phyloP scores from a whole-genome alignment of 2,888 invertebrate genomes.

The Halictus ligatus region DNA sequence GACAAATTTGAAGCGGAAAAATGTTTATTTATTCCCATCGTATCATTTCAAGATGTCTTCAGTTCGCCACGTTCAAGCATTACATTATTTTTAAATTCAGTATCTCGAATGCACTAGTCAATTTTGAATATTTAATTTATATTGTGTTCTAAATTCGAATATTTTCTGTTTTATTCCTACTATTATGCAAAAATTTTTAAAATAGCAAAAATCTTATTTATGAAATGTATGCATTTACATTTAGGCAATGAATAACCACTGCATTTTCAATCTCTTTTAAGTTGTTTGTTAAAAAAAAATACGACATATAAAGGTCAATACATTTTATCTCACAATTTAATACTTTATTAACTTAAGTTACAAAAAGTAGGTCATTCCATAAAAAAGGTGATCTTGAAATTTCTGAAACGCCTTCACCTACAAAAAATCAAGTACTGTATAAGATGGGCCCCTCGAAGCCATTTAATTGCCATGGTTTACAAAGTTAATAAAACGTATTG shows the following conservation, averaged over 20 bases:
- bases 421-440: no score
- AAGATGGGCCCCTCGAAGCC: no score
- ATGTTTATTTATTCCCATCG: slow-evolving; percentile 3
- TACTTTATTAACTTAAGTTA: no score
- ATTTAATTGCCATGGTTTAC: no score
- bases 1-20: slow-evolving; percentile 9
- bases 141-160: not conserved
- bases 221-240: no score
- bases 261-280: not conserved
- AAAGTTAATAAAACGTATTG: no score
- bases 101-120: not conserved
- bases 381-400: no score
- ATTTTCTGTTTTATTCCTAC: not conserved
- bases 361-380: no score
- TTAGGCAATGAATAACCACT: not conserved
- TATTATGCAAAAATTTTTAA: not conserved
- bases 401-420: no score
- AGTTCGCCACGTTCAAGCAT: not conserved
- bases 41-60: not conserved
- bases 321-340: no score
- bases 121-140: not conserved
- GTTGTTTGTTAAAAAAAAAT: not conserved
- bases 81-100: not conserved
- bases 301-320: no score
- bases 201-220: not conserved